These are phyloP conservation scores for Lasioglossum baleicum DNA, from an alignment of 1,140 invertebrate genomes.

Conservation along the genomic window DNA sequence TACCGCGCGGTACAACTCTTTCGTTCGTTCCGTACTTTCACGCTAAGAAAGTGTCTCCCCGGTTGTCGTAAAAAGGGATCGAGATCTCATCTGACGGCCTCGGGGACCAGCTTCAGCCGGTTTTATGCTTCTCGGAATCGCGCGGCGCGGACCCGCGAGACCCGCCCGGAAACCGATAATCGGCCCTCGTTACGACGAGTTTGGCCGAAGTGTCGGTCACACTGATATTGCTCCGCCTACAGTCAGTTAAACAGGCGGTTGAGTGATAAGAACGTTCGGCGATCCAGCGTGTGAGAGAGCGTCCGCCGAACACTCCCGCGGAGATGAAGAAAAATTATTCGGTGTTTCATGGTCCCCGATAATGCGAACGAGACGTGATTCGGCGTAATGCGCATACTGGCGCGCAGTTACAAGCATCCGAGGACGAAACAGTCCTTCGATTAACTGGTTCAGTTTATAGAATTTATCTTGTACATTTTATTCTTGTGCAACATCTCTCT, in stretches of 20 bases:
- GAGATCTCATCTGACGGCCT: conserved; percentile 41
- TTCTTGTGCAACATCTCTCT: no score
- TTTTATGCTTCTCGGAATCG: conserved; percentile 65
- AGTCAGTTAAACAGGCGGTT: background rate
- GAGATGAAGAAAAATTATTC: no score
- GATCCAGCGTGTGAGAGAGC: background rate
- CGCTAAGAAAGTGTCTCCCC: conserved; percentile 14
- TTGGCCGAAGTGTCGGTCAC: background rate
- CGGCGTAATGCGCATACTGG: no score
- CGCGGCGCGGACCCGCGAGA: conserved; percentile 20
- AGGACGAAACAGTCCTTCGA: no score
- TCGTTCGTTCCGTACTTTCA: background rate
- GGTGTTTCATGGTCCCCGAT: no score
- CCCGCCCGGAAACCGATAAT: conserved; percentile 6
- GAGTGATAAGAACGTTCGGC: background rate
- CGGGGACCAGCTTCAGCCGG: conserved; percentile 28
- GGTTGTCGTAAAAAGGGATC: conserved; percentile 10
- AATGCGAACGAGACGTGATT: no score
- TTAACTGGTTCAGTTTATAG: no score
- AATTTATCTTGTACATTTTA: no score
- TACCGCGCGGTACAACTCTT: background rate
- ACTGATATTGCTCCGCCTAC: background rate
- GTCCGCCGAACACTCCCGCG: background rate
- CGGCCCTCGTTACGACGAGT: background rate
- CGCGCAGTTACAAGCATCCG: no score